phyloP scores from a whole-genome alignment of 2,797 vertebrate genomes.

The Halcyon leucocephala region DNA sequence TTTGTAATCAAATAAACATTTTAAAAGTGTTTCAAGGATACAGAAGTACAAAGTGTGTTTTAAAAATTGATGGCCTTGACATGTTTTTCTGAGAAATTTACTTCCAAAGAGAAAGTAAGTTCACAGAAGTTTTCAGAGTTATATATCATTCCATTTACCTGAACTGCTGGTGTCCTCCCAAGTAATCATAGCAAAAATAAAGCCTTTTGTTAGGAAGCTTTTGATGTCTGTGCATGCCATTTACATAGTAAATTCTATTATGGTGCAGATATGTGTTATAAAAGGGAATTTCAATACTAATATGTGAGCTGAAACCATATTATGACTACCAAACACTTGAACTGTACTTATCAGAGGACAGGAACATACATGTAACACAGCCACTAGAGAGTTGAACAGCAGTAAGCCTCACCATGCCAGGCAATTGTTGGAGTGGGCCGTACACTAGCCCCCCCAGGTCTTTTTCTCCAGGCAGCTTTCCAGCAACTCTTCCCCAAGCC shows the following conservation, averaged over 20 bases:
- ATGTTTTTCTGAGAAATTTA: not conserved
- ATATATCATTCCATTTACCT: not conserved
- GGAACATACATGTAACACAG: fast-evolving
- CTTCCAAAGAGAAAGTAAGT: not conserved
- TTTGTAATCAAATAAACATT: slow-evolving; percentile 60
- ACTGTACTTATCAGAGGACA: not conserved
- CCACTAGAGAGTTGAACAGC: not conserved
- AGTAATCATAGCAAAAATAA: not conserved
- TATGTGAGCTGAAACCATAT: not conserved
- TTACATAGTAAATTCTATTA: not conserved
- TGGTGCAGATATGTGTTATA: not conserved
- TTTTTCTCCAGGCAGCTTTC: too few relatives aligned
- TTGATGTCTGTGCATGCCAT: not conserved
- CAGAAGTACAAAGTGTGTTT: slow-evolving; percentile 17
- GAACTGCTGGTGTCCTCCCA: not conserved
- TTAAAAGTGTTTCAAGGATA: slow-evolving; percentile 40
- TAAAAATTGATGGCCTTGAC: not conserved
- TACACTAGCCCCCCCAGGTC: too few relatives aligned
- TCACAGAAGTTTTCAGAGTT: not conserved
- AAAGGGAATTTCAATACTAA: not conserved
- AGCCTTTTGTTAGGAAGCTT: not conserved
- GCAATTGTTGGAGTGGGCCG: not conserved
- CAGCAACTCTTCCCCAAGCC: too few relatives aligned
- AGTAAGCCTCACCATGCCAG: not conserved
- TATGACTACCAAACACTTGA: fast-evolving